These are phyloP conservation scores for Clitarchus hookeri DNA, from an alignment of 2,888 invertebrate genomes.

Conservation along the genomic window DNA sequence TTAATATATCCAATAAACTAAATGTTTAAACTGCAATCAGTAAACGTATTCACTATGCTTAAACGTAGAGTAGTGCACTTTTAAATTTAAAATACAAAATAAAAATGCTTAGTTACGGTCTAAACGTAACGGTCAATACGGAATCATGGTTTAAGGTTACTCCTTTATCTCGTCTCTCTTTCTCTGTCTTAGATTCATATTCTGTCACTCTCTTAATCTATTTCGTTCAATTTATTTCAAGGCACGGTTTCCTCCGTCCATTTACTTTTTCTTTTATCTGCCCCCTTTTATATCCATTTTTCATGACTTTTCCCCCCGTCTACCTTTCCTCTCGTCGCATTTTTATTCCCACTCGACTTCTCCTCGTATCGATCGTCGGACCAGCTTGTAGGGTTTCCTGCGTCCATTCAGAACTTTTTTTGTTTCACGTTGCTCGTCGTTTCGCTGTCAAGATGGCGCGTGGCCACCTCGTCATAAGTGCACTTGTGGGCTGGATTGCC, in stretches of 20 bases:
- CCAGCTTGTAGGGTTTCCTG: not conserved
- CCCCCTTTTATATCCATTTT: slow-evolving; percentile 6
- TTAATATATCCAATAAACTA: too few relatives aligned
- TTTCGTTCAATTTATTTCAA: not conserved
- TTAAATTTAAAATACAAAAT: too few relatives aligned
- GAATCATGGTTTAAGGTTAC: not conserved
- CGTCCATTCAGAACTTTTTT: not conserved
- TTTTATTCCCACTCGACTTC: slow-evolving; percentile 3
- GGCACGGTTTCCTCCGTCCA: not conserved
- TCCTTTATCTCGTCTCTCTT: not conserved
- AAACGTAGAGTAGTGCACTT: too few relatives aligned
- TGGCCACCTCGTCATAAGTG: too few relatives aligned
- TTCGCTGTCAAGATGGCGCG: not conserved
- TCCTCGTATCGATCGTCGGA: not conserved
- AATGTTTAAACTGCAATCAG: too few relatives aligned
- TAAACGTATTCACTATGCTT: too few relatives aligned
- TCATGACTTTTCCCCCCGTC: not conserved
- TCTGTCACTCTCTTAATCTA: not conserved
- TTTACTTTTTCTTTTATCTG: slow-evolving; percentile 1
- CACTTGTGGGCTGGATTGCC: not conserved
- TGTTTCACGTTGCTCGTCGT: not conserved
- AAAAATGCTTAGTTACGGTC: too few relatives aligned
- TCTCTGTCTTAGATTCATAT: not conserved
- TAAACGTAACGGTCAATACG: too few relatives aligned
- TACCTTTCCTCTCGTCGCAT: not conserved